phyloP scores from a whole-genome alignment of 2,888 invertebrate genomes.

The Embidobia sp. region DNA sequence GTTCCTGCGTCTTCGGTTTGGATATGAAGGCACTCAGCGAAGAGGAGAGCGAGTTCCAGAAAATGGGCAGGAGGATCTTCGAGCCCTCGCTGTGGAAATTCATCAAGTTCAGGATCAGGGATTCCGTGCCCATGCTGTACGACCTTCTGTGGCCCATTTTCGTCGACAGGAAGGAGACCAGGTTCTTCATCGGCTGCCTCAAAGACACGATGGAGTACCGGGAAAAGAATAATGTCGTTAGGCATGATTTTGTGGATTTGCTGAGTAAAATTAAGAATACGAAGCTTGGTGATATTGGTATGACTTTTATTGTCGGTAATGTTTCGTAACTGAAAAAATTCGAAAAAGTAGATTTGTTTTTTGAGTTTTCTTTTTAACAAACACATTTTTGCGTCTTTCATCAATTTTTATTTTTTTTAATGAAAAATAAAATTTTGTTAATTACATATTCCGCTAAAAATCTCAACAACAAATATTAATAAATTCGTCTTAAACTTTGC shows the following conservation, averaged over 20 bases:
- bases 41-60: conserved; percentile 77
- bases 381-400: too few relatives aligned
- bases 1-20: conserved; percentile 81
- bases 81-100: conserved; percentile 29
- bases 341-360: too few relatives aligned
- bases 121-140: conserved; percentile 67
- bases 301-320: too few relatives aligned
- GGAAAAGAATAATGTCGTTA: conserved; percentile 76
- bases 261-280: conserved; percentile 76
- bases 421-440: too few relatives aligned
- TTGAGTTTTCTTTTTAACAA: too few relatives aligned
- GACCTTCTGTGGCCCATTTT: conserved; percentile 63
- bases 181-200: conserved; percentile 76
- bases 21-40: conserved; percentile 78
- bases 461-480: too few relatives aligned
- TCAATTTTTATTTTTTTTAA: too few relatives aligned
- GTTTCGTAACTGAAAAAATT: too few relatives aligned
- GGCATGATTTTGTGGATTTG: conserved; percentile 81
- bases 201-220: conserved; percentile 77
- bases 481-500: too few relatives aligned
- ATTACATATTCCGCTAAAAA: too few relatives aligned
- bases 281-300: conserved; percentile 69
- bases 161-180: conserved; percentile 66
- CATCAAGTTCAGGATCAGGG: conserved; percentile 34
- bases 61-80: conserved; percentile 75